Percentiles rank a stretch among this genome's conserved stretches.
Evolutionary conservation across 2,113 vertebrate species (phyloP).

Genomic region (Halichoeres trimaculatus): DNA sequence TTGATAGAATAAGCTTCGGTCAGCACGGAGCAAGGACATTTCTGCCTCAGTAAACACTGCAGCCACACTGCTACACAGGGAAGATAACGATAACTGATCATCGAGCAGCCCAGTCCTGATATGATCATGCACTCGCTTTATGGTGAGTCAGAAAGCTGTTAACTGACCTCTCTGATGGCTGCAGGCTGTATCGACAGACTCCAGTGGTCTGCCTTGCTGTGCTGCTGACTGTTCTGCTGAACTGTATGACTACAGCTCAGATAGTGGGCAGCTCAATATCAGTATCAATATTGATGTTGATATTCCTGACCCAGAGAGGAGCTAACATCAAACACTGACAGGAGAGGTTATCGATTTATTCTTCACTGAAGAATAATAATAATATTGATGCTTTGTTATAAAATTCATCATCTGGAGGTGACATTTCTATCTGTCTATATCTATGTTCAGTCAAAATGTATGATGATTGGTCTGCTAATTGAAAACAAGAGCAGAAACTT

Average conservation of each 20-base stretch:
- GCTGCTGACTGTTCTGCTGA: slow-evolving; percentile 8
- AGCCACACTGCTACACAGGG: slow-evolving; percentile 9
- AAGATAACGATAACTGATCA: slow-evolving; percentile 45
- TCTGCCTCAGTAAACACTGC: slow-evolving; percentile 48
- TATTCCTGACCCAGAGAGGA: not conserved
- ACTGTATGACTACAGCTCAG: slow-evolving; percentile 1
- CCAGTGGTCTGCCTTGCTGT: not conserved
- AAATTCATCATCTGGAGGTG: no score
- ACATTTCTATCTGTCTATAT: not conserved
- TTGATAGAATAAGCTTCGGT: slow-evolving; percentile 57
- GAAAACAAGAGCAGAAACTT: no score
- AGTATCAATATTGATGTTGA: slow-evolving; percentile 12
- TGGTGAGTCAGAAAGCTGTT: slow-evolving; percentile 26
- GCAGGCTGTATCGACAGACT: slow-evolving; percentile 8
- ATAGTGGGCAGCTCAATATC: slow-evolving; percentile 1
- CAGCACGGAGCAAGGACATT: slow-evolving; percentile 37
- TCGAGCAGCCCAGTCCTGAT: slow-evolving; percentile 28
- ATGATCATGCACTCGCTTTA: slow-evolving; percentile 33
- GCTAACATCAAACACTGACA: not conserved
- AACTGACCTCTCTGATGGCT: not conserved
- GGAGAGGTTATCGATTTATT: not conserved
- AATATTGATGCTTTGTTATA: not conserved
- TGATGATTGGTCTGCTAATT: no score
- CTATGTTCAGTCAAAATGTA: not conserved
- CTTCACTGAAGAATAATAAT: not conserved